These are phyloP conservation scores for Sepioteuthis lessoniana DNA, from an alignment of 2,888 invertebrate genomes.

Conservation along the genomic window DNA sequence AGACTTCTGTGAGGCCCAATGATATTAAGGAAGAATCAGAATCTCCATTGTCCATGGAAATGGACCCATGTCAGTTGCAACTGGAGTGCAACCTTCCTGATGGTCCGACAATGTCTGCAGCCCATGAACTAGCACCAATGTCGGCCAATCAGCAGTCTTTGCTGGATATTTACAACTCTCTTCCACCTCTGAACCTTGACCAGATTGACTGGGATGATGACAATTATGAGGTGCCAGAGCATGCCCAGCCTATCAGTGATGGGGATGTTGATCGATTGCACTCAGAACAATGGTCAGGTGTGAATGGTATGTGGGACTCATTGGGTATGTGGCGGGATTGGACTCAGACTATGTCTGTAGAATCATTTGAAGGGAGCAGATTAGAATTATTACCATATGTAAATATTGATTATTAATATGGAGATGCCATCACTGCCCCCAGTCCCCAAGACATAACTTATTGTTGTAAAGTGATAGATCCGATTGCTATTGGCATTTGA, in stretches of 20 bases:
- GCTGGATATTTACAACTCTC: slow-evolving; percentile 78
- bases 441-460: not conserved
- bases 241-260: slow-evolving; percentile 59
- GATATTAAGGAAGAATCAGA: slow-evolving; percentile 63
- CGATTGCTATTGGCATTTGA: not conserved
- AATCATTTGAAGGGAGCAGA: slow-evolving; percentile 84
- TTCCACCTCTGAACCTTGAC: slow-evolving; percentile 82
- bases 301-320: slow-evolving; percentile 77
- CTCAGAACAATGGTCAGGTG: slow-evolving; percentile 74
- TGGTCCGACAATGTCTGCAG: not conserved
- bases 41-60: slow-evolving; percentile 78
- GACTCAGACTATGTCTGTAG: slow-evolving; percentile 88
- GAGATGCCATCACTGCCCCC: not conserved
- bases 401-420: slow-evolving; percentile 83
- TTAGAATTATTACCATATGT: slow-evolving; percentile 97
- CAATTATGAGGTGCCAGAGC: slow-evolving; percentile 78
- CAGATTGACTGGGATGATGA: slow-evolving; percentile 77
- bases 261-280: slow-evolving; percentile 70
- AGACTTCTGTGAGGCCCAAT: slow-evolving; percentile 66
- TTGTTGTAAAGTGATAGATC: not conserved
- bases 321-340: slow-evolving; percentile 86
- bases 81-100: not conserved
- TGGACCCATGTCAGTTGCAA: slow-evolving; percentile 12
- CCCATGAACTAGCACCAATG: slow-evolving; percentile 50
- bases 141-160: slow-evolving; percentile 56